Evolutionary conservation across 2,113 vertebrate species (phyloP).

Genomic region (Recurvirostra avosetta): DNA sequence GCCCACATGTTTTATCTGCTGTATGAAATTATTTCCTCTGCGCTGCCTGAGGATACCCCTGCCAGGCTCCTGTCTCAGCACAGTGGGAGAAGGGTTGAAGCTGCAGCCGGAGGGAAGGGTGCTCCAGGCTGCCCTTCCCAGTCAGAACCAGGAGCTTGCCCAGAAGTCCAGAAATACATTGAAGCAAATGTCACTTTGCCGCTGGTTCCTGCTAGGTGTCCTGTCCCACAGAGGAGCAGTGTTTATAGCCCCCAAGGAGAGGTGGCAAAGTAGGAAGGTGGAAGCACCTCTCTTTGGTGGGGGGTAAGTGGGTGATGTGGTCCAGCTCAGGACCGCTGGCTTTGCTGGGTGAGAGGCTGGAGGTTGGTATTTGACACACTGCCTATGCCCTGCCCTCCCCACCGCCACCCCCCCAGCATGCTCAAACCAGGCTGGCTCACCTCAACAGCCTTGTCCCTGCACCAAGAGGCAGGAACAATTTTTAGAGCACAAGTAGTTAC

Average conservation of each 20-base stretch:
- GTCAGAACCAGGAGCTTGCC: not conserved
- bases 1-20: not conserved
- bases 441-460: slow-evolving; percentile 20
- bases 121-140: not conserved
- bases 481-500: slow-evolving; percentile 74
- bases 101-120: not conserved
- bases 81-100: not conserved
- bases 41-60: not conserved
- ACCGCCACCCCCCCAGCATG: not conserved
- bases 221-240: not conserved
- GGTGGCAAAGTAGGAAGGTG: not conserved
- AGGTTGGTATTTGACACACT: not conserved
- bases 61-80: not conserved
- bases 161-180: not conserved
- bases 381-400: not conserved
- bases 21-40: not conserved
- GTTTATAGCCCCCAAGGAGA: not conserved
- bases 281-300: not conserved
- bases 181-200: not conserved
- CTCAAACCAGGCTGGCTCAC: not conserved
- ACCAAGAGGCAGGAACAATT: slow-evolving; percentile 68
- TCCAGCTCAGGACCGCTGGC: not conserved
- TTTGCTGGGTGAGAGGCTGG: not conserved
- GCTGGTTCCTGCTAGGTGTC: not conserved
- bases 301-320: not conserved